Base-by-base conservation (phyloP, 2,888 invertebrate genomes). In the Stenodema calcarata region DNA sequence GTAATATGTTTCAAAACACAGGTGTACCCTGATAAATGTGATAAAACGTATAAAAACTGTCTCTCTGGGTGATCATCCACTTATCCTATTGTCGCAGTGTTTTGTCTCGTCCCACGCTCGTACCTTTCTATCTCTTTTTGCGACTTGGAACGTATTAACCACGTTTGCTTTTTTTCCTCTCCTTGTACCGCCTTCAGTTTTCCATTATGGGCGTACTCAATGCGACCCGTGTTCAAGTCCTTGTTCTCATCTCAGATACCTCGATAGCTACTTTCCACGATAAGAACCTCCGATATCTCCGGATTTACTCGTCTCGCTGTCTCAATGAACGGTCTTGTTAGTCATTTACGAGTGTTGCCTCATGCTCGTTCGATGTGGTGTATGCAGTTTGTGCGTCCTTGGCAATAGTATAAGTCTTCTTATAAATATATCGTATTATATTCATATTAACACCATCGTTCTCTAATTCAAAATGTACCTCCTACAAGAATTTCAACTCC, bases 1-100 rank as follows among this genome's bases (percentile, higher is more conserved):
- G 42, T 75, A 84, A 84, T 84, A 47, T 84, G 73, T 84, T 42
- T 73, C 47, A 73, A 44, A 84, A 84, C 84, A 47, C 84, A 84
- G 84, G 84, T 84, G 84, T 62, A 69, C 73, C 18, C 78, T 6
- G 44, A 78, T 44, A 78, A 78, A 44, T 78, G 78, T 44, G 42
- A 41, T 42, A 42, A 41, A 41, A 28, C 41, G n/a, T 18, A 73
- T 73, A 73, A 30, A 27, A 44, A 44, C 44, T 78, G 78, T 23
- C 78, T 18, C 41, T 16, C 35, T 30, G 78, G 18, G 16, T 41
- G 44, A 78, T 78, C 44, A 44, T 78, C 44, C 78, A 78, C 41
- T 73, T 73, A 73, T 41, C 41, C 73, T 41, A 28, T 73, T 41
- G 35, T 35, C n/a, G 73, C 41, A 41, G 35, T 73, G 78, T 78